Percentiles rank a stretch among this genome's conserved stretches.
Conservation (phyloP, 2,888 invertebrate species). For the Stramonita haemastoma region DNA sequence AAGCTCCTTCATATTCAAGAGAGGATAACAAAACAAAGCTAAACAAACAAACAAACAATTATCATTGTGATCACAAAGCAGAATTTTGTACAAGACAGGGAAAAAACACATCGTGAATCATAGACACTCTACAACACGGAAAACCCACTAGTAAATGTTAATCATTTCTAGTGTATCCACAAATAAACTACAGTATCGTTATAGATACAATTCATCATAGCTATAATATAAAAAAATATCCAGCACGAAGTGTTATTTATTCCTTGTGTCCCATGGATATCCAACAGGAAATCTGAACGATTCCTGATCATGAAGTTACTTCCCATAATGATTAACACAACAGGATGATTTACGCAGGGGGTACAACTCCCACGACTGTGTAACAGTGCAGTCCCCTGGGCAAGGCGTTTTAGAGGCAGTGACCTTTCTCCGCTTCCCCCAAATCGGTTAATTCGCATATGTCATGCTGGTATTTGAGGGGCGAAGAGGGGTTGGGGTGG, state of each 20-base stretch:
- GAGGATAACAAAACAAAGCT: too few species aligned
- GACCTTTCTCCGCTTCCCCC: conserved; percentile 5
- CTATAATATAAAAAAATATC: not conserved
- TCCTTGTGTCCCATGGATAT: not conserved
- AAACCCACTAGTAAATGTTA: too few species aligned
- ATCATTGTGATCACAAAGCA: too few species aligned
- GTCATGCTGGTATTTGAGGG: not conserved
- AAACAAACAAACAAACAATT: too few species aligned
- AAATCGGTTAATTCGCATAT: not conserved
- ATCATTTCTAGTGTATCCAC: not conserved
- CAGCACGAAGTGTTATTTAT: conserved; percentile 15
- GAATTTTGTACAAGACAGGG: too few species aligned
- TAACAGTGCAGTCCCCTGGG: conserved; percentile 2
- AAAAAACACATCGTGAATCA: not conserved
- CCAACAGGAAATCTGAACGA: not conserved
- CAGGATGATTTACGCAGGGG: not conserved
- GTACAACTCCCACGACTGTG: not conserved
- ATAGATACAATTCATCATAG: not conserved
- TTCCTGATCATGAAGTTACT: not conserved
- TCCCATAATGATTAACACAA: not conserved
- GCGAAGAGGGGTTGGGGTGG: not conserved
- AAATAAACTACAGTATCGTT: not conserved
- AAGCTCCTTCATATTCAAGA: too few species aligned
- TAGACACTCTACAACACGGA: too few species aligned
- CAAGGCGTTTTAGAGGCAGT: not conserved